Percentiles rank a stretch among this genome's conserved stretches.
phyloP scores from a whole-genome alignment of 2,888 invertebrate species.

The Norana najaformis region DNA sequence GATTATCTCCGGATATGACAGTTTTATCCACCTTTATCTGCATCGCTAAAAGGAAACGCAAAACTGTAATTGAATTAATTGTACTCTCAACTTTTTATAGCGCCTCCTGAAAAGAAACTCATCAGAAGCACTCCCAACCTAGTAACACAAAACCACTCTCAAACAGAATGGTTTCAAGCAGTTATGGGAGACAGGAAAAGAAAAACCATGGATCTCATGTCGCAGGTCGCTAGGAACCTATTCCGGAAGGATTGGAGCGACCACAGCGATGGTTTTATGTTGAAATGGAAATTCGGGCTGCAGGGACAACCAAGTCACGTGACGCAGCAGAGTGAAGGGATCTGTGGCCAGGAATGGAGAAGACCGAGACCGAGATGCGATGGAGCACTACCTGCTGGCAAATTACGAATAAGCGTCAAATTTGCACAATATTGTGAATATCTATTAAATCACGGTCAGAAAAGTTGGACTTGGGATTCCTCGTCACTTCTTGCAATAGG shows the following conservation, averaged over 20 bases:
- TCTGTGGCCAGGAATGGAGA: background rate
- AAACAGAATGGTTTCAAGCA: background rate
- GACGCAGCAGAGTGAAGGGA: background rate
- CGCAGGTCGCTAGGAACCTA: background rate
- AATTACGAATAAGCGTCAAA: background rate
- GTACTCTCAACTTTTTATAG: background rate
- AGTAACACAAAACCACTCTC: background rate
- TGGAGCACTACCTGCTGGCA: background rate
- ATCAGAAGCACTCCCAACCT: background rate
- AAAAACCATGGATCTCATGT: background rate
- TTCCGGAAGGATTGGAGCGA: background rate
- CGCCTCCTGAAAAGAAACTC: background rate
- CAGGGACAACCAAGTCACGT: background rate
- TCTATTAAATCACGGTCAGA: background rate
- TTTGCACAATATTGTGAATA: background rate
- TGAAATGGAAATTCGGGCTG: background rate
- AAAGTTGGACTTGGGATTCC: background rate
- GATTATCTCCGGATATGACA: background rate
- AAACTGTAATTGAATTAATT: background rate
- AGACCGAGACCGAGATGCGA: background rate
- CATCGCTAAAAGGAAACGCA: constrained; percentile 16
- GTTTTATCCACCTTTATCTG: constrained; percentile 21
- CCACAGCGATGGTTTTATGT: background rate
- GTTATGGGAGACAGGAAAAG: background rate
- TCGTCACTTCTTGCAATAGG: background rate